Base-by-base conservation (phyloP, 2,888 invertebrate species). In the Chrysolina americana region DNA sequence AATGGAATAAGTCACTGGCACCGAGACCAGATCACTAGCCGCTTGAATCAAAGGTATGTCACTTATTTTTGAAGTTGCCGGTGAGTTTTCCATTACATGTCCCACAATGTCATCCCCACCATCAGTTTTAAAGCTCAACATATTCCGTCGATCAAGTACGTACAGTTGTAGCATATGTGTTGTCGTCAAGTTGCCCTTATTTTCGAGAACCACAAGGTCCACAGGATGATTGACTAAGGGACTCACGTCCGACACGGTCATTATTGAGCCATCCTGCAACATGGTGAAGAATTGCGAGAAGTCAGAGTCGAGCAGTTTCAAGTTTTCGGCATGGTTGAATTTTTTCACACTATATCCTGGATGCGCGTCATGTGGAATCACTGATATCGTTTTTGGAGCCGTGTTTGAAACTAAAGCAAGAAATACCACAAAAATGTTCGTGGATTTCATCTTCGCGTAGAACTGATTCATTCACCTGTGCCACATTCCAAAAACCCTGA, bases 301-400 rank as follows among this genome's bases (percentile, higher is more conserved):
- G 78, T 94, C 95, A 66, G 94, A 95, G 84, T 96, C 94, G 83
- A 95, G 89, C 79, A 94, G 89, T 78, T 91, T 91, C 72, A 91
- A 90, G 84, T 91, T 90, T 76, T 90, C 90, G 84, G 90, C 90
- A 79, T 90, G 89, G 80, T 91, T 90, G 88, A 96, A 95, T 85
- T 94, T 93, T 87, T 94, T 94, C 85, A 96, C 94, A 86, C 95
- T 95, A 89, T 94, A 96, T 66, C 96, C 96, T 3, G 96, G 96
- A 86, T 95, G 94, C 81, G 95, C 95, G 87, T 97, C 96, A 88
- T 96, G 96, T 66, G 96, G 96, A 86, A 96, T 91, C 84, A 96
- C 93, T 13, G 68, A 75, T 41, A 75, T 69, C 50, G 73, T 76
- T 71, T 73, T 76, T 9, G 76, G 56, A 6, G 73, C 36, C 50